phyloP scores from a whole-genome alignment of 2,888 invertebrate genomes.

The Noctuana brunneofusca region DNA sequence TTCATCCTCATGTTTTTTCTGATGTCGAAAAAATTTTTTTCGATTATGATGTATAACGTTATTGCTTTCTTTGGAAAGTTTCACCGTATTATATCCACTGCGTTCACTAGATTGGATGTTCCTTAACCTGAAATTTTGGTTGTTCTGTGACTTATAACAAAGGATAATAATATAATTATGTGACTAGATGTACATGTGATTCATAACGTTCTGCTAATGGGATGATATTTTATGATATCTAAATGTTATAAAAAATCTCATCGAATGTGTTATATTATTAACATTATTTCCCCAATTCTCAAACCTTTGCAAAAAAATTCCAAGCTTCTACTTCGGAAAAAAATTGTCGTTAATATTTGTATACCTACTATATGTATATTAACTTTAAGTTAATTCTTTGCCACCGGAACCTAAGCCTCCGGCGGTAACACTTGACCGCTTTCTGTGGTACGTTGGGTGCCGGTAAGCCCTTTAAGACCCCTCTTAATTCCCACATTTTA shows the following conservation, averaged over 20 bases:
- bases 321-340: too few relatives aligned
- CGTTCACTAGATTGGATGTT: slow-evolving; percentile 68
- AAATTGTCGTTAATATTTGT: too few relatives aligned
- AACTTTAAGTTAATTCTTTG: slow-evolving; percentile 19
- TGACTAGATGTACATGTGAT: too few relatives aligned
- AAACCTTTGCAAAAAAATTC: too few relatives aligned
- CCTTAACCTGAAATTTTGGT: slow-evolving; percentile 52
- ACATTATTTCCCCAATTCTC: too few relatives aligned
- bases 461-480: slow-evolving; percentile 20
- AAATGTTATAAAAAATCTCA: too few relatives aligned
- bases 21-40: slow-evolving; percentile 74
- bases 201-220: background rate
- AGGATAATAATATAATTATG: background rate
- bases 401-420: slow-evolving; percentile 7
- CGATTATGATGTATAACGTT: slow-evolving; percentile 48
- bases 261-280: too few relatives aligned
- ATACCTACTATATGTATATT: background rate
- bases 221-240: too few relatives aligned
- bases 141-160: background rate
- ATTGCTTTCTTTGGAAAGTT: slow-evolving; percentile 46
- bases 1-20: slow-evolving; percentile 50
- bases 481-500: slow-evolving; percentile 12
- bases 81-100: slow-evolving; percentile 52
- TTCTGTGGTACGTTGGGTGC: slow-evolving; percentile 12
- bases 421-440: slow-evolving; percentile 28